Base-by-base conservation (phyloP, 2,113 vertebrate genomes). In the Crocuta crocuta region DNA sequence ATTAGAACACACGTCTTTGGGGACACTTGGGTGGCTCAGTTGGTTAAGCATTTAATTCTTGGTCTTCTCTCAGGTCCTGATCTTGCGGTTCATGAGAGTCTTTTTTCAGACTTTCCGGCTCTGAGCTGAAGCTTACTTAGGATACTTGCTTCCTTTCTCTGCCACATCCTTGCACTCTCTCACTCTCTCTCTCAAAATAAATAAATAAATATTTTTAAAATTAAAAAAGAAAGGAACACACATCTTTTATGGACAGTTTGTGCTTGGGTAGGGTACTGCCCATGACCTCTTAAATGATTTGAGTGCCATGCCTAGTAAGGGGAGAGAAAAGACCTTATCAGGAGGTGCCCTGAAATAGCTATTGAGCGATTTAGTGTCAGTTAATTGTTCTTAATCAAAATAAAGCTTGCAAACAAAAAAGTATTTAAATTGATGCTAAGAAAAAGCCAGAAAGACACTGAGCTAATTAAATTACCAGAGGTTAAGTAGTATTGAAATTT, bases 361-460 rank as follows among this genome's bases (percentile, higher is more conserved):
- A 65, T 66, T 78, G 45, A 73, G 12, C 9, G 83, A 58, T 83
- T 68, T 39, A 58, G 76, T 85, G 2, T 66, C 15, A 28, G 5
- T 45, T 79, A 78, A 95, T 48, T 45, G 0, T 19, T 15, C 80
- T n/a, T 91, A 70, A 21, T 94, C 15, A 94, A 93, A 88, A 74
- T 45, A 92, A 93, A 84, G 7, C 10, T 94, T 79, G 3, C 28
- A 45, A 58, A 84, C 2, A 74, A 81, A 61, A 89, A 58, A 2
- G 71, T 35, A 74, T 50, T 86, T 53, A 73, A 94, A 48, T 45
- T 65, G 78, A 82, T 70, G 74, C 13, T n/a, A 73, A 5, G 19
- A 28, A 63, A 91, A 58, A 73, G 24, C 3, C 82, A 88, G 19
- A 55, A 13, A 26, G 10, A 71, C 28, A 13, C 6, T 39, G 12